Evolutionary conservation across 1,140 invertebrate genomes (phyloP).

Genomic region (Archivesica marissinica): DNA sequence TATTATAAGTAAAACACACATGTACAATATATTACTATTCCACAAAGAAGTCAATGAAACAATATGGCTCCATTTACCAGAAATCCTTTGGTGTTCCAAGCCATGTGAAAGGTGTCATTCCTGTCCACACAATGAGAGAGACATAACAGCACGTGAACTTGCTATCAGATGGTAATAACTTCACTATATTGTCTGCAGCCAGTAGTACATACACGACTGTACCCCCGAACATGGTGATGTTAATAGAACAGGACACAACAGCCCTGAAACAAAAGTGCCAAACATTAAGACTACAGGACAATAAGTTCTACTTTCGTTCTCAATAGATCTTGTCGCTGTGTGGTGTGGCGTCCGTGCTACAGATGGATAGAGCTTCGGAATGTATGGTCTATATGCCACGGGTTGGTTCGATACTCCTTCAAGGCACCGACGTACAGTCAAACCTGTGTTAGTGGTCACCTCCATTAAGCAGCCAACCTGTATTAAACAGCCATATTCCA

Average conservation of each 20-base stretch:
- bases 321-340: not conserved
- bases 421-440: too few relatives aligned
- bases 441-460: too few relatives aligned
- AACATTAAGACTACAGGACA: too few relatives aligned
- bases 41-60: too few relatives aligned
- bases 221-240: conserved; percentile 88
- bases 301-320: not conserved
- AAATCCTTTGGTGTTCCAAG: conserved; percentile 80
- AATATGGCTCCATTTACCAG: conserved; percentile 58
- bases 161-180: conserved; percentile 86
- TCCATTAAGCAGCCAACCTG: too few relatives aligned
- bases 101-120: conserved; percentile 88
- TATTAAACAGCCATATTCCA: too few relatives aligned
- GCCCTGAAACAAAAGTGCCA: conserved; percentile 63
- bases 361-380: too few relatives aligned
- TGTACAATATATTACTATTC: too few relatives aligned
- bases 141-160: conserved; percentile 86
- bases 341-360: not conserved
- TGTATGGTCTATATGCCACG: too few relatives aligned
- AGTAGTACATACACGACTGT: conserved; percentile 89
- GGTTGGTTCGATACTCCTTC: too few relatives aligned
- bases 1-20: too few relatives aligned
- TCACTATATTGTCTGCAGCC: conserved; percentile 85
- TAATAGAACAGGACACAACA: conserved; percentile 85
- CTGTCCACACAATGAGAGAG: conserved; percentile 87